Conservation (phyloP, 1,140 invertebrate genomes). For the Araneus ventricosus region DNA sequence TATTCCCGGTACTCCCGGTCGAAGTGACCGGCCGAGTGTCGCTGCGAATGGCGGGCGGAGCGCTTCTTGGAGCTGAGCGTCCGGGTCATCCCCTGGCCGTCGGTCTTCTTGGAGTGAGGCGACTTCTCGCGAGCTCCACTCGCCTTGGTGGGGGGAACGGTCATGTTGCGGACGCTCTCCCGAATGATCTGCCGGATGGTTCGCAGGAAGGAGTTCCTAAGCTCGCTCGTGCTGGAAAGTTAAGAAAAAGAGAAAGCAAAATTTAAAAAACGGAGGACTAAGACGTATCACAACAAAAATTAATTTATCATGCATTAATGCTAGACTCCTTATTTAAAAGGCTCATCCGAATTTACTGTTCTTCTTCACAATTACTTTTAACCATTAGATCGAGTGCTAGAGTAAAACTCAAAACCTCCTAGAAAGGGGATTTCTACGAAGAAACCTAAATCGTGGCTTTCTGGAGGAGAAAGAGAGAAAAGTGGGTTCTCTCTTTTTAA, state of each 20-base stretch:
- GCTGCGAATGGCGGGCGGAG: constrained; percentile 83
- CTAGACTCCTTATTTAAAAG: too few species aligned
- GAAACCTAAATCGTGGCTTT: too few species aligned
- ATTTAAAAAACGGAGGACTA: too few species aligned
- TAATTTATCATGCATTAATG: too few species aligned
- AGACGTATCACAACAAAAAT: too few species aligned
- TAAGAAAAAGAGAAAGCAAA: neutral
- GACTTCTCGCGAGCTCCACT: constrained; percentile 45
- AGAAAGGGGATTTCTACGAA: too few species aligned
- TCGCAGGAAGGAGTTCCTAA: constrained; percentile 96
- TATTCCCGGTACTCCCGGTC: constrained; percentile 84
- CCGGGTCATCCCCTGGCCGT: constrained; percentile 76
- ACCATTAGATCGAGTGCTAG: too few species aligned
- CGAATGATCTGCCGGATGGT: constrained; percentile 97
- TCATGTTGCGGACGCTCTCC: constrained; percentile 96
- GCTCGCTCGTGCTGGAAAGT: constrained; percentile 91
- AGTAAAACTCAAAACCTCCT: too few species aligned
- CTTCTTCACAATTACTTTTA: too few species aligned
- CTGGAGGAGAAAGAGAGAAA: too few species aligned
- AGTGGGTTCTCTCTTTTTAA: too few species aligned
- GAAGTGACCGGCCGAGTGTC: constrained; percentile 93
- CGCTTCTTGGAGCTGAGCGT: constrained; percentile 86
- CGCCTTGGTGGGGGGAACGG: constrained; percentile 85
- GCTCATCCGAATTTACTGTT: too few species aligned
- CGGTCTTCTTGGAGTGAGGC: neutral